phyloP scores from a whole-genome alignment of 2,888 invertebrate species.

The Erebia aethiops region DNA sequence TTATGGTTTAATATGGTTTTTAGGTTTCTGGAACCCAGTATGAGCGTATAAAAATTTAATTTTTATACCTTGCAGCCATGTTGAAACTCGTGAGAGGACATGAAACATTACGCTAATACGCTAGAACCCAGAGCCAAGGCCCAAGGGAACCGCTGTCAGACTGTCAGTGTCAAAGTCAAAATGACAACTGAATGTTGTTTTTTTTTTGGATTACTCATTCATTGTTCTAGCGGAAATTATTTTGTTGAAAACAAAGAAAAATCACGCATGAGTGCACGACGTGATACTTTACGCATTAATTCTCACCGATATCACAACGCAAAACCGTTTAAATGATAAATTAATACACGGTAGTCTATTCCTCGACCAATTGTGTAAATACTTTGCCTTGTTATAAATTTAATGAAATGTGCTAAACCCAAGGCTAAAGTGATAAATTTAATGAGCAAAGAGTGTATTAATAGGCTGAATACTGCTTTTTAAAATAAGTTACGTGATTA shows the following conservation, averaged over 20 bases:
- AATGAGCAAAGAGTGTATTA: neutral
- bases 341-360: neutral
- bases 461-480: neutral
- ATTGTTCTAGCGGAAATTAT: neutral
- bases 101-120: neutral
- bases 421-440: constrained; percentile 7
- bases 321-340: constrained; percentile 6
- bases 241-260: constrained; percentile 46
- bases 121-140: neutral
- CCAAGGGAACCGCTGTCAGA: no score
- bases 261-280: constrained; percentile 34
- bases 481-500: constrained; percentile 7
- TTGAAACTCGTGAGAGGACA: neutral
- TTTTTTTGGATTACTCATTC: constrained; percentile 40
- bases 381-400: neutral
- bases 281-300: constrained; percentile 24
- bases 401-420: constrained; percentile 8
- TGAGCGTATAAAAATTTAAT: no score
- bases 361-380: constrained; percentile 16
- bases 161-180: neutral
- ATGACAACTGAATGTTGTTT: neutral
- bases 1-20: neutral
- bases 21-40: neutral
- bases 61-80: neutral
- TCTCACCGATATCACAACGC: neutral